phyloP scores from a whole-genome alignment of 2,113 vertebrate species.

The Acrocephalus kingi region DNA sequence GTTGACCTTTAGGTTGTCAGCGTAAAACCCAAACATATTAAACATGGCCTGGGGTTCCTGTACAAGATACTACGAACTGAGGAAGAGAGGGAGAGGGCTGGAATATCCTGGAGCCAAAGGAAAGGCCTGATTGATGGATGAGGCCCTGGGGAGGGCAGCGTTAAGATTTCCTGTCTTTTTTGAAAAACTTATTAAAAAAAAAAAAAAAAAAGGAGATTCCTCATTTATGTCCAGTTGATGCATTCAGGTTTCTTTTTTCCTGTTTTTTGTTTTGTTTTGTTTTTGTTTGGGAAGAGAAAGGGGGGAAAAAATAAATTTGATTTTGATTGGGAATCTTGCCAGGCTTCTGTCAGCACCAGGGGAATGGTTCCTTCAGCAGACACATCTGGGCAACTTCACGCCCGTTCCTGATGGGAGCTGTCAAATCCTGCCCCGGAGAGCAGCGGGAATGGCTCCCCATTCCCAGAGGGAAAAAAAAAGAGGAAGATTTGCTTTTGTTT shows the following conservation, averaged over 20 bases:
- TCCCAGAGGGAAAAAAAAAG: background rate
- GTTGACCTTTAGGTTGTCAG: slow-evolving; percentile 34
- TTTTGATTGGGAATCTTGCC: slow-evolving; percentile 42
- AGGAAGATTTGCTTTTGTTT: background rate
- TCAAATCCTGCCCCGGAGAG: slow-evolving; percentile 16
- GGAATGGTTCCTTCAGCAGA: slow-evolving; percentile 33
- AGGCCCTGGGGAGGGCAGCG: background rate
- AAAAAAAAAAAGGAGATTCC: background rate
- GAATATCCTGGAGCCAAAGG: slow-evolving; percentile 12
- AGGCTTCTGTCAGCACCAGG: slow-evolving; percentile 48
- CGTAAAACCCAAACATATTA: slow-evolving; percentile 56
- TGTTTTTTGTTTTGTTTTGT: background rate
- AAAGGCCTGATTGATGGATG: slow-evolving; percentile 16
- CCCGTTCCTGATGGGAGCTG: slow-evolving; percentile 26
- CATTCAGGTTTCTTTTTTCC: background rate
- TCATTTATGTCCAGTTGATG: background rate
- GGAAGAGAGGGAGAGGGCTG: background rate
- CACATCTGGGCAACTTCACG: slow-evolving; percentile 56
- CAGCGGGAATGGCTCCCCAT: background rate
- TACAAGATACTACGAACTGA: slow-evolving; percentile 43
- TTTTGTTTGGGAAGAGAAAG: background rate
- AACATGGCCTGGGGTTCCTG: slow-evolving; percentile 58
- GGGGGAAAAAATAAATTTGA: rapidly evolving
- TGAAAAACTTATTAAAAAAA: background rate
- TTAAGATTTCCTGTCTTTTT: background rate